phyloP scores from a whole-genome alignment of 2,113 vertebrate genomes.

The Xenotilapia leptura region DNA sequence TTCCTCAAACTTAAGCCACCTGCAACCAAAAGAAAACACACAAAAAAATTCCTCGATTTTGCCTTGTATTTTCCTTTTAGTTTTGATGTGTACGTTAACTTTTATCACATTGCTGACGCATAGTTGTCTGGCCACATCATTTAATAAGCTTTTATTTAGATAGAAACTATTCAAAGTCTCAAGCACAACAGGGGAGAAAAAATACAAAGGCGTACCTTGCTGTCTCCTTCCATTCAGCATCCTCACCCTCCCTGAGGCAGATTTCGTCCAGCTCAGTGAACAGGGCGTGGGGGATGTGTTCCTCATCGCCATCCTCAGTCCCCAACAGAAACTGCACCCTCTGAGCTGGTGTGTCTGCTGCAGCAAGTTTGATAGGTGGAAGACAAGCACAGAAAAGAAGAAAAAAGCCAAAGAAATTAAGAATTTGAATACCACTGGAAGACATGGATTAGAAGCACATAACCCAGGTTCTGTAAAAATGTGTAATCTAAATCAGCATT shows the following conservation, averaged over 20 bases:
- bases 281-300: conserved; percentile 96
- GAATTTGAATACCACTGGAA: background rate
- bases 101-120: background rate
- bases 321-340: conserved; percentile 97
- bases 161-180: background rate
- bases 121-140: background rate
- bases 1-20: conserved; percentile 99
- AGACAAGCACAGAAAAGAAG: background rate
- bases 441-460: background rate
- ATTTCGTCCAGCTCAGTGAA: conserved; percentile 98
- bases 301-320: conserved; percentile 94
- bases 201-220: conserved; percentile 77
- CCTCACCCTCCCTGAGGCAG: conserved; percentile 92
- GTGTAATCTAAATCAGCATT: background rate
- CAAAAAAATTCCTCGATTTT: background rate
- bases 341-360: conserved; percentile 91
- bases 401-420: background rate
- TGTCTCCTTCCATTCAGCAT: conserved; percentile 96
- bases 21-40: conserved; percentile 24
- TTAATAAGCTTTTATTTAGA: background rate
- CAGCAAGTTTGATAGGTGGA: background rate
- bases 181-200: background rate
- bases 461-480: background rate
- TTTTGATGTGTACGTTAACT: background rate
- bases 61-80: background rate